Conservation (phyloP, 2,113 vertebrate species). For the Tupaia chinensis region DNA sequence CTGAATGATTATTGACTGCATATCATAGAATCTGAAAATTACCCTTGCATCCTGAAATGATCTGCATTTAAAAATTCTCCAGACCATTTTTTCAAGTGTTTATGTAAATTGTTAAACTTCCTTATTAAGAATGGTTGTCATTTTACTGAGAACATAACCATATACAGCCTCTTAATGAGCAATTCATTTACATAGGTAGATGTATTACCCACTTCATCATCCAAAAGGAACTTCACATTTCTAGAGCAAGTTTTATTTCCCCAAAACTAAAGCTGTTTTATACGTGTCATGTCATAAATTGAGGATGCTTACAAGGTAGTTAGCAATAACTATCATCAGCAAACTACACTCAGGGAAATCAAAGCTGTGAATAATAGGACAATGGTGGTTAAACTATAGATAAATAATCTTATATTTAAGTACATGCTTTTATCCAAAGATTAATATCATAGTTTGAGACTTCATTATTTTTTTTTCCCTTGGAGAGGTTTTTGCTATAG, state of each 20-base stretch:
- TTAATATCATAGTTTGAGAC: not conserved
- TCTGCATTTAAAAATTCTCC: not conserved
- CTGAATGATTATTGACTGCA: not conserved
- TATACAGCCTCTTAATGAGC: not conserved
- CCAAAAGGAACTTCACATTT: not conserved
- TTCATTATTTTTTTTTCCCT: not conserved
- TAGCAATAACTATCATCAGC: not conserved
- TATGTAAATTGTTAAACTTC: slow-evolving; percentile 6
- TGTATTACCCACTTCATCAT: not conserved
- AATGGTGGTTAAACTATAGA: not conserved
- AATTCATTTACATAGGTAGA: not conserved
- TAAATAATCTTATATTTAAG: not conserved
- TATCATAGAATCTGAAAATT: slow-evolving; percentile 4
- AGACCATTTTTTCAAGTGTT: not conserved
- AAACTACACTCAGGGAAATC: not conserved
- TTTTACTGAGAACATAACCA: not conserved
- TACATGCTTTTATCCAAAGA: not conserved
- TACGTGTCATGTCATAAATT: not conserved
- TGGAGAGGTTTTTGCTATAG: too few species aligned
- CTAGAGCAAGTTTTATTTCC: not conserved
- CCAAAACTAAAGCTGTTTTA: slow-evolving; percentile 34
- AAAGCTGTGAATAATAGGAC: not conserved
- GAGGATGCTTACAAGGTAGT: not conserved
- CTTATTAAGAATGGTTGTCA: slow-evolving; percentile 12
- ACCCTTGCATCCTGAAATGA: not conserved